These are phyloP conservation scores for Gouania willdenowi DNA, from an alignment of 2,797 vertebrate species.

Conservation along the genomic window DNA sequence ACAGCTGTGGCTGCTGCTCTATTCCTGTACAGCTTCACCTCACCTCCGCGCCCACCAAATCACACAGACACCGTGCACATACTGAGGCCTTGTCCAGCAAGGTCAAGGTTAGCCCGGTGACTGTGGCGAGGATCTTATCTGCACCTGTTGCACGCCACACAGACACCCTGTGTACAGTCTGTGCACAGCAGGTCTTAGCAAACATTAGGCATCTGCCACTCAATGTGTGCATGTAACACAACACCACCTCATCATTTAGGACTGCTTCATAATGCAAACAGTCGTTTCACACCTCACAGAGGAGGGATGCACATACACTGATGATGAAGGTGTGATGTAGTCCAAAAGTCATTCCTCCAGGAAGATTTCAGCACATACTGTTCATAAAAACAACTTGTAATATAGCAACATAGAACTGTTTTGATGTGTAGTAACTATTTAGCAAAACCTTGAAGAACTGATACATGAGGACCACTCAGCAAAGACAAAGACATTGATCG, in stretches of 20 bases:
- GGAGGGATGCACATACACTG: neutral
- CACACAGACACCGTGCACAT: neutral
- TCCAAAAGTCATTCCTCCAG: neutral
- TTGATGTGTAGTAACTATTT: too few species aligned
- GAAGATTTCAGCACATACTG: too few species aligned
- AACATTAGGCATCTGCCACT: slow-evolving; percentile 22
- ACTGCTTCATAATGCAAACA: neutral
- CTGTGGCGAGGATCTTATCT: slow-evolving; percentile 37
- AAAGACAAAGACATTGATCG: too few species aligned
- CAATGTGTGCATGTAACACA: neutral
- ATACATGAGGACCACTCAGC: too few species aligned
- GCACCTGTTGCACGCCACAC: slow-evolving; percentile 62
- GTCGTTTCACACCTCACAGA: neutral
- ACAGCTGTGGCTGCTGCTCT: slow-evolving; percentile 40
- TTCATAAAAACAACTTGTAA: too few species aligned
- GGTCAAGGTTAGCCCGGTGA: slow-evolving; percentile 45
- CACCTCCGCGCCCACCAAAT: neutral
- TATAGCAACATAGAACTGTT: too few species aligned
- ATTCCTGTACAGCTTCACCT: slow-evolving; percentile 26
- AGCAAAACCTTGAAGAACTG: too few species aligned
- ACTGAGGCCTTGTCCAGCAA: slow-evolving; percentile 11
- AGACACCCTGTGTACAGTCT: slow-evolving; percentile 1
- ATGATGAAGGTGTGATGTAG: too few species aligned
- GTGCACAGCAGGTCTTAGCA: slow-evolving; percentile 6
- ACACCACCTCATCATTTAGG: slow-evolving; percentile 3